Percentiles rank a stretch among this genome's conserved stretches.
phyloP scores from a whole-genome alignment of 2,888 invertebrate species.

The Aleiodes alternator region DNA sequence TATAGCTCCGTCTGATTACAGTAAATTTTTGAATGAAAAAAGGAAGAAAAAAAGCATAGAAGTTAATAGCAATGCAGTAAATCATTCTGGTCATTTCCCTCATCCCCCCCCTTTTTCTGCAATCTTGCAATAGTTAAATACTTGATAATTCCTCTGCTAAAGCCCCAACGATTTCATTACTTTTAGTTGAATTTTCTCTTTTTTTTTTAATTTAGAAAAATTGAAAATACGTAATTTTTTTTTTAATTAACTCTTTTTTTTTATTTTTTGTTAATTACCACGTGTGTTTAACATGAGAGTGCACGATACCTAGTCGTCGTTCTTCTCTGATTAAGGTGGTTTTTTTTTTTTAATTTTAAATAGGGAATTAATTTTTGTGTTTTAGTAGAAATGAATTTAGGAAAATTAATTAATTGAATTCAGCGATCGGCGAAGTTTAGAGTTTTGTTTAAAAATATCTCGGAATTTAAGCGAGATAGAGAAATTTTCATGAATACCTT shows the following conservation, averaged over 20 bases:
- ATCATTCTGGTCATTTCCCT: conserved; percentile 28
- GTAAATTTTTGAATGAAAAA: conserved; percentile 37
- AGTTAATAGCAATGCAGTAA: conserved; percentile 34
- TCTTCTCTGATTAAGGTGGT: conserved; percentile 31
- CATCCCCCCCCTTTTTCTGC: conserved; percentile 38
- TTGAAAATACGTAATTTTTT: conserved; percentile 61
- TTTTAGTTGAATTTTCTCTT: conserved; percentile 33
- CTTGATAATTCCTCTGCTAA: not conserved
- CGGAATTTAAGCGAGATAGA: not conserved
- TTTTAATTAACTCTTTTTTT: conserved; percentile 61
- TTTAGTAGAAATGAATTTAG: conserved; percentile 10
- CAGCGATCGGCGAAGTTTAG: no score
- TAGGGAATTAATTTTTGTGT: conserved; percentile 20
- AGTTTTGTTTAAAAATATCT: not conserved
- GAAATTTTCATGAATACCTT: no score
- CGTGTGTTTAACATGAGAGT: conserved; percentile 69
- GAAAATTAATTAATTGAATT: conserved; percentile 11
- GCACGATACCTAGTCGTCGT: conserved; percentile 61
- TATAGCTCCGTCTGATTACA: conserved; percentile 47
- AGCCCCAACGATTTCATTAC: conserved; percentile 45
- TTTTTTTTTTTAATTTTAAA: not conserved
- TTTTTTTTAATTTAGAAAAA: conserved; percentile 31
- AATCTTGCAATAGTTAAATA: conserved; percentile 34
- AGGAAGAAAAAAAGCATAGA: conserved; percentile 31
- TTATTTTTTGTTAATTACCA: conserved; percentile 52